These are phyloP conservation scores for Thryonomys swinderianus DNA, from an alignment of 2,113 vertebrate genomes.

Conservation along the genomic window DNA sequence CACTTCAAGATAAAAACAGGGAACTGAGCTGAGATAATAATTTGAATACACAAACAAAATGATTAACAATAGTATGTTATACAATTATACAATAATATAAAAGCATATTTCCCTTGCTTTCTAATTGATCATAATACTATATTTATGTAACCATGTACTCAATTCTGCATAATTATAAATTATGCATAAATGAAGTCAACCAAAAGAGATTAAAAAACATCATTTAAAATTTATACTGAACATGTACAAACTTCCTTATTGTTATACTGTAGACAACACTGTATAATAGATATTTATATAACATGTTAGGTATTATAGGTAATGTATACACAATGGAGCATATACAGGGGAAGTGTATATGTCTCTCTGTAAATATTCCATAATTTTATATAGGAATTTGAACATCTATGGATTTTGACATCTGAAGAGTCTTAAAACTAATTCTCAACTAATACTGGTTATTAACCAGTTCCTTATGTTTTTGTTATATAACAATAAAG, in stretches of 20 bases:
- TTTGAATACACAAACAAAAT: background rate
- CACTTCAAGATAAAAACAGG: background rate
- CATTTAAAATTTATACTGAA: background rate
- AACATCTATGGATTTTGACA: no score
- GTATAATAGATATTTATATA: background rate
- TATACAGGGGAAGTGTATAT: background rate
- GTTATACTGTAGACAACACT: background rate
- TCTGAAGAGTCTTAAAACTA: background rate
- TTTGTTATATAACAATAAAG: background rate
- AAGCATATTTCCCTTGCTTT: background rate
- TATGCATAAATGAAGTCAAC: background rate
- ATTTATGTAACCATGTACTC: no score
- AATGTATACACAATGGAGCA: background rate
- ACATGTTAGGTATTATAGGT: background rate
- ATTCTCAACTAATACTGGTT: background rate
- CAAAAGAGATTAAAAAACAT: background rate
- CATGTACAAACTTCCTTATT: background rate
- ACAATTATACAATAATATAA: background rate
- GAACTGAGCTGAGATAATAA: background rate
- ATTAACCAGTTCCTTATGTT: background rate
- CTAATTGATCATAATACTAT: background rate
- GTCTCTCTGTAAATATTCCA: background rate
- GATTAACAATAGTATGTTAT: conserved; percentile 1
- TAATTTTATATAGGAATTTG: no score
- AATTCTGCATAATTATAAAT: background rate